Percentiles rank a stretch among this genome's conserved stretches.
Evolutionary conservation across 2,888 invertebrate species (phyloP).

Genomic region (Hyles lineata): DNA sequence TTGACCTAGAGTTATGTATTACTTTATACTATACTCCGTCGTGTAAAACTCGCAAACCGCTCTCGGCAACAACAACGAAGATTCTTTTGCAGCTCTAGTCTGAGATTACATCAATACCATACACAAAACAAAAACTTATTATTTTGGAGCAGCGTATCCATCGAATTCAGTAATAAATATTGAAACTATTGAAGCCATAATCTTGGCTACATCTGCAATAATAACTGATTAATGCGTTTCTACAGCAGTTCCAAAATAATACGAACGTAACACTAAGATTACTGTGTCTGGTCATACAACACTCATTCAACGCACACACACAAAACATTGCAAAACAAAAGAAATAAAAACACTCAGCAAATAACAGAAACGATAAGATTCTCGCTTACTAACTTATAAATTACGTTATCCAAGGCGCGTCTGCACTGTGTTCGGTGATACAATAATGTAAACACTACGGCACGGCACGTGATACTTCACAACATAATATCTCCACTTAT

Average conservation of each 20-base stretch:
- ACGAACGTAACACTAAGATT: not conserved
- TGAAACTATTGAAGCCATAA: not conserved
- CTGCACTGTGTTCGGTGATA: not conserved
- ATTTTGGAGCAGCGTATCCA: not conserved
- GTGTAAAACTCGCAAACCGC: slow-evolving; percentile 53
- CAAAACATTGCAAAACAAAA: slow-evolving; percentile 40
- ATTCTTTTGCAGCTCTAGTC: not conserved
- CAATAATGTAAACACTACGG: not conserved
- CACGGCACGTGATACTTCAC: not conserved
- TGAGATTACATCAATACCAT: slow-evolving; percentile 10
- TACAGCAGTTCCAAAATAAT: slow-evolving; percentile 7
- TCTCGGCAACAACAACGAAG: slow-evolving; percentile 49
- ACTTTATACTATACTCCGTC: slow-evolving; percentile 46
- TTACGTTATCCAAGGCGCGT: slow-evolving; percentile 36
- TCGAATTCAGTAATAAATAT: not conserved
- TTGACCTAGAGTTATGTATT: slow-evolving; percentile 53
- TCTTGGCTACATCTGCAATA: not conserved
- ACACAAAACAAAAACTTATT: not conserved
- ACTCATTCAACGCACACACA: slow-evolving; percentile 32
- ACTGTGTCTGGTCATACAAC: slow-evolving; percentile 3
- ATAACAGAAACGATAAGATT: slow-evolving; percentile 42
- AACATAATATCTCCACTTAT: not conserved
- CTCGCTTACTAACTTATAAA: slow-evolving; percentile 43
- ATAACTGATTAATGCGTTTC: not conserved
- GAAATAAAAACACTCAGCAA: slow-evolving; percentile 41